Evolutionary conservation across 2,888 invertebrate species (phyloP).

Genomic region (Apeira syringaria): DNA sequence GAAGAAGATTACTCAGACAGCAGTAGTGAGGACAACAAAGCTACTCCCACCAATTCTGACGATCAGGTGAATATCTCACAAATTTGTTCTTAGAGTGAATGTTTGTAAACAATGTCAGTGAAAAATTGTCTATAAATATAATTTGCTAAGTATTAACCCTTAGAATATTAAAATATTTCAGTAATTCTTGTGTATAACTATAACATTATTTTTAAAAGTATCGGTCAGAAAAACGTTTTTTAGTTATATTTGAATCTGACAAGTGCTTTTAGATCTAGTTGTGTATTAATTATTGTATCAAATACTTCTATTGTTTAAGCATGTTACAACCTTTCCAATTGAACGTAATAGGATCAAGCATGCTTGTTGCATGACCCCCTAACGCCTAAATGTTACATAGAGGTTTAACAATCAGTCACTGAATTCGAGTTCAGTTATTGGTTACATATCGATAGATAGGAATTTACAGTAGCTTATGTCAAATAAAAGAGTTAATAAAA

Average conservation of each 20-base stretch:
- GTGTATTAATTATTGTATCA: background rate
- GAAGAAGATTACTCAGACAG: constrained; percentile 92
- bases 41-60: constrained; percentile 75
- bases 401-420: constrained; percentile 23
- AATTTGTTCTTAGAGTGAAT: no score
- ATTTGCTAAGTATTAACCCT: no score
- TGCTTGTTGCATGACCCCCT: constrained; percentile 68
- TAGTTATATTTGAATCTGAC: constrained; percentile 6
- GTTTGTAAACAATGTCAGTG: no score
- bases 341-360: constrained; percentile 52
- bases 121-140: no score
- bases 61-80: constrained; percentile 79
- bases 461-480: background rate
- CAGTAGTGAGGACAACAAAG: constrained; percentile 73
- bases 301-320: constrained; percentile 35
- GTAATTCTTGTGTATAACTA: background rate
- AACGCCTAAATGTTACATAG: constrained; percentile 15
- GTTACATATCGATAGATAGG: background rate
- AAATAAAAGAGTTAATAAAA: constrained; percentile 12
- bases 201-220: background rate
- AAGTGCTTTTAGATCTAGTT: constrained; percentile 26
- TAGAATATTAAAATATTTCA: constrained; percentile 10
- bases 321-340: constrained; percentile 52
- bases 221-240: constrained; percentile 3
- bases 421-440: constrained; percentile 14